Evolutionary conservation across 2,797 vertebrate genomes (phyloP).

Genomic region (Mastacembelus armatus): DNA sequence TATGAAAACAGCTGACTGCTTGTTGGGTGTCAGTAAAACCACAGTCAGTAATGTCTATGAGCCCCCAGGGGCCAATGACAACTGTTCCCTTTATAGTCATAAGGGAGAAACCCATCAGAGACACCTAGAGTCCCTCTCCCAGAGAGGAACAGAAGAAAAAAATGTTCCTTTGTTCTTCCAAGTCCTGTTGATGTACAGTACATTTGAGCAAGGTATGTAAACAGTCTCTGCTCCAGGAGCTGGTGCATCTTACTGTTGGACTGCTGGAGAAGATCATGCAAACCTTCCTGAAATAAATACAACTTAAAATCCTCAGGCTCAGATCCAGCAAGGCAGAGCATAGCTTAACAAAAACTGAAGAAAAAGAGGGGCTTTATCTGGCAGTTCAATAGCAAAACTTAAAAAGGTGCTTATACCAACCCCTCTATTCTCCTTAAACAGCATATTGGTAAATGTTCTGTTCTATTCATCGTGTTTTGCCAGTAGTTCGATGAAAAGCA

Average conservation of each 20-base stretch:
- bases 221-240: constrained; percentile 16
- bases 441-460: neutral
- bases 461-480: neutral
- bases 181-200: constrained; percentile 17
- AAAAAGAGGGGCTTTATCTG: neutral
- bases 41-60: neutral
- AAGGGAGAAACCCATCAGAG: constrained; percentile 15
- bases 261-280: constrained; percentile 18
- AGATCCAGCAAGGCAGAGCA: neutral
- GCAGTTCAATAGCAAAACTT: constrained; percentile 2
- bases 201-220: constrained; percentile 33
- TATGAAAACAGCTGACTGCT: constrained; percentile 26
- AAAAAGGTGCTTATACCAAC: neutral
- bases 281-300: neutral
- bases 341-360: neutral
- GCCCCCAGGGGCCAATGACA: constrained; percentile 11
- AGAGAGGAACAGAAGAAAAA: neutral
- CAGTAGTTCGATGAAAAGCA: neutral
- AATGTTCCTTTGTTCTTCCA: neutral
- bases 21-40: constrained; percentile 17
- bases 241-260: constrained; percentile 3
- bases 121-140: neutral
- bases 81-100: neutral
- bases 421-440: neutral
- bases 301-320: neutral